phyloP scores from a whole-genome alignment of 1,140 invertebrate species.

The Drosophila kepulauana region DNA sequence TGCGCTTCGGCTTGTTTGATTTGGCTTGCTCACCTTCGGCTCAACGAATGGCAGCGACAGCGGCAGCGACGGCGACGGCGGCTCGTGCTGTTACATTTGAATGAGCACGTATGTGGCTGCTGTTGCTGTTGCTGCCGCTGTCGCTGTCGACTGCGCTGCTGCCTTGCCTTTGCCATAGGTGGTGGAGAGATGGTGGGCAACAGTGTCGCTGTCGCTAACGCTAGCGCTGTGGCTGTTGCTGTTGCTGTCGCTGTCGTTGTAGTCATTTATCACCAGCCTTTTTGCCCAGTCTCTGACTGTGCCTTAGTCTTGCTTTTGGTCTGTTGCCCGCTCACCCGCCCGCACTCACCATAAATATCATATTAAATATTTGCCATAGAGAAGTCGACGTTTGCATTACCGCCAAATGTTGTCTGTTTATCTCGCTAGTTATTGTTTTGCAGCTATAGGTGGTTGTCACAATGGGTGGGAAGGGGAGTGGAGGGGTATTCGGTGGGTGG shows the following conservation, averaged over 20 bases:
- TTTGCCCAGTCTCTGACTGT: constrained; percentile 40
- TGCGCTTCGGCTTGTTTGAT: constrained; percentile 78
- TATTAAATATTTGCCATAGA: constrained; percentile 81
- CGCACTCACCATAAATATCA: constrained; percentile 67
- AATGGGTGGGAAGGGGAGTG: not conserved
- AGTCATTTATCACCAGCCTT: constrained; percentile 74
- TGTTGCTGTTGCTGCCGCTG: constrained; percentile 17
- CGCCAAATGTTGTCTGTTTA: constrained; percentile 79
- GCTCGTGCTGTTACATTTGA: constrained; percentile 82
- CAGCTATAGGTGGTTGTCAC: constrained; percentile 50
- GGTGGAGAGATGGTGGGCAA: constrained; percentile 32
- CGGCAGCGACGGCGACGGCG: constrained; percentile 20
- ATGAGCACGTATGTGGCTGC: constrained; percentile 65
- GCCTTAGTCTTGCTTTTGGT: not conserved
- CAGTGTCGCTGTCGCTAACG: constrained; percentile 31
- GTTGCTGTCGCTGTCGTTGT: constrained; percentile 11
- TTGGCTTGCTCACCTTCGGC: constrained; percentile 81
- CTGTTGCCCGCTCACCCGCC: constrained; percentile 24
- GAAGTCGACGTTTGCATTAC: constrained; percentile 73
- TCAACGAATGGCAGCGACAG: constrained; percentile 44
- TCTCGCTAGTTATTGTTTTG: constrained; percentile 76
- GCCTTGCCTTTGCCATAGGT: not conserved
- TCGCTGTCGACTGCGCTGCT: constrained; percentile 20
- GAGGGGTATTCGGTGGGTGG: not conserved
- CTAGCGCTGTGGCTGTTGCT: not conserved